Conservation (phyloP, 2,888 invertebrate genomes). For the Lasioglossum calceatum region DNA sequence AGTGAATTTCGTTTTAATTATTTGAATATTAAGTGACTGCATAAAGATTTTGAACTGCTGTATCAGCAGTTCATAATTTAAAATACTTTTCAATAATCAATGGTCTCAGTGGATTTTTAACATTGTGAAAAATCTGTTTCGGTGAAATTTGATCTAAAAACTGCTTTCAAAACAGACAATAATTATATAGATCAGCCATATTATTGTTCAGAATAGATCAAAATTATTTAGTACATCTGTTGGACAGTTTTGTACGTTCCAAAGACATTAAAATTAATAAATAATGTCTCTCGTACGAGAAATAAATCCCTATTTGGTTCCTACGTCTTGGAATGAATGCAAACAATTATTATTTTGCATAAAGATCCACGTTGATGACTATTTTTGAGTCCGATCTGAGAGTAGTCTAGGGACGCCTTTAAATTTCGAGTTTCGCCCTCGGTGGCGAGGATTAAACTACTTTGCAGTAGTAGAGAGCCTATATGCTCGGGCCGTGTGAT, state of each 20-base stretch:
- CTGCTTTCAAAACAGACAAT: too few relatives aligned
- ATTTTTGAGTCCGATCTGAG: conserved; percentile 62
- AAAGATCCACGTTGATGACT: conserved; percentile 61
- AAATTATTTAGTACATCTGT: neutral
- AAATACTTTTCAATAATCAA: neutral
- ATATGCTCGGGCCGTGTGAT: conserved; percentile 39
- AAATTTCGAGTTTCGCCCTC: conserved; percentile 71
- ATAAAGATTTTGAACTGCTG: too few relatives aligned
- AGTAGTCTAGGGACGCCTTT: conserved; percentile 45
- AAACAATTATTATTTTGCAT: neutral
- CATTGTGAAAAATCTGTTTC: too few relatives aligned
- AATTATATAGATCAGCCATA: neutral
- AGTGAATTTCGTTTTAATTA: neutral
- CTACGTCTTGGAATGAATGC: too few relatives aligned
- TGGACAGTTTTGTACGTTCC: neutral
- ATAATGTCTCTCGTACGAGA: too few relatives aligned
- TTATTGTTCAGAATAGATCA: neutral
- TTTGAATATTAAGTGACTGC: neutral
- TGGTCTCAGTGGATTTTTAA: too few relatives aligned
- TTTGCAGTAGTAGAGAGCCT: conserved; percentile 67
- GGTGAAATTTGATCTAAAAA: too few relatives aligned
- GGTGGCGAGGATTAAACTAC: conserved; percentile 71
- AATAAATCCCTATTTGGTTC: too few relatives aligned
- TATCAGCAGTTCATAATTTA: neutral
- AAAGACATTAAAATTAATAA: too few relatives aligned